Base-by-base conservation (phyloP, 2,888 invertebrate species). In the Heteromyza rotundicornis region DNA sequence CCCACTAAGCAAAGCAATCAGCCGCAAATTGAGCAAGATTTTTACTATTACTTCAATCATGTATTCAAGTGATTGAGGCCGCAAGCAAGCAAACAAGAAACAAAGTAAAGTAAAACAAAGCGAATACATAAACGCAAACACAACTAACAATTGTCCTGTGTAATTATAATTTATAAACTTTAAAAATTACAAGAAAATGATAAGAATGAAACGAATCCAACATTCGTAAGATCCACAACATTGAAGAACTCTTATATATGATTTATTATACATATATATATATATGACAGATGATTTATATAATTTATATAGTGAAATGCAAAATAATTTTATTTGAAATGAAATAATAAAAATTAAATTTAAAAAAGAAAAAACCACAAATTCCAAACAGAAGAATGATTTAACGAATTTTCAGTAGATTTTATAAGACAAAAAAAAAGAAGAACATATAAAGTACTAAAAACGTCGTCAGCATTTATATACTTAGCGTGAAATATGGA, bases 31-130 rank as follows among this genome's bases (percentile, higher is more conserved):
- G 75, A 79, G 54, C 78, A 78, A 71, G 78, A 79, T 69, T 77
- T 79, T 66, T 79, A 79, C 64, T 79, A 78, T 63, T 78, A 79
- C 70, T 73, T 79, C 68, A 78, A 79, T 65, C 79, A 79, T 67
- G 79, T 79, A 68, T 79, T 79, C 54, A 70, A 63, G 60, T 63
- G 14, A 40, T 40, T n/a, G 5, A n/a, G n/a, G 16, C 16, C 40
- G 40, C 40, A n/a, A n/a, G n/a, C n/a, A n/a, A n/a, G n/a, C n/a
- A n/a, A n/a, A n/a, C n/a, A n/a, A n/a, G n/a, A n/a, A n/a, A n/a
- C n/a, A n/a, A n/a, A n/a, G n/a, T n/a, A n/a, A n/a, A n/a, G 55
- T 32, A 60, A 55, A 47, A 16, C 59, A 54, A 55, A 55, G 36
- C 20, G 14, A 55, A 55, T 10, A 17, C 27, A 5, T n/a, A n/a